Percentiles rank a stretch among this genome's conserved stretches.
These are phyloP conservation scores for Brachionus manjavacas DNA, from an alignment of 1,140 invertebrate genomes.

Conservation along the genomic window DNA sequence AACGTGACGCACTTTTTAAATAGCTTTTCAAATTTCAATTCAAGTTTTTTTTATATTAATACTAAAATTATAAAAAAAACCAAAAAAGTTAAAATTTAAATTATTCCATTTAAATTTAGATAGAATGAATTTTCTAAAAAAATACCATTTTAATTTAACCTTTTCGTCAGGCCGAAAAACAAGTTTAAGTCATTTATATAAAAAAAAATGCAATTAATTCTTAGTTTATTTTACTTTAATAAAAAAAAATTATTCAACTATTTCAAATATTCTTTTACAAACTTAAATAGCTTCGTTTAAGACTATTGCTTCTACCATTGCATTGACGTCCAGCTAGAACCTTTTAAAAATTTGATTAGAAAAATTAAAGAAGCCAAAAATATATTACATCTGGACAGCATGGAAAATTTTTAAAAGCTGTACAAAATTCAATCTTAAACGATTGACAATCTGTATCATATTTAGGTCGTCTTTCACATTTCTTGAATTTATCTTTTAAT, in stretches of 20 bases:
- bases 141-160: too few relatives aligned
- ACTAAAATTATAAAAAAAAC: too few relatives aligned
- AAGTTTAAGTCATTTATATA: too few relatives aligned
- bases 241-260: background rate
- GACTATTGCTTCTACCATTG: slow-evolving; percentile 7
- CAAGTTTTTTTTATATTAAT: too few relatives aligned
- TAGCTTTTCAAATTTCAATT: too few relatives aligned
- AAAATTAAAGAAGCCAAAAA: background rate
- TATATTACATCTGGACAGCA: slow-evolving; percentile 35
- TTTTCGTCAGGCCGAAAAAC: too few relatives aligned
- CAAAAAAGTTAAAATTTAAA: too few relatives aligned
- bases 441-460: background rate
- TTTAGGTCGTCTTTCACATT: slow-evolving; percentile 19
- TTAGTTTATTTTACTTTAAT: background rate
- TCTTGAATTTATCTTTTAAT: slow-evolving; percentile 21
- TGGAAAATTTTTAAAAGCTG: slow-evolving; percentile 26
- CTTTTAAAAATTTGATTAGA: background rate
- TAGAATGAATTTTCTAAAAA: too few relatives aligned
- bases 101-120: too few relatives aligned
- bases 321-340: slow-evolving; percentile 31
- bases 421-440: slow-evolving; percentile 32
- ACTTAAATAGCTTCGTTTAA: background rate
- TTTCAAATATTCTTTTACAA: background rate
- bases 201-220: background rate
- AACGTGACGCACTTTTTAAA: too few relatives aligned